phyloP scores from a whole-genome alignment of 2,113 vertebrate genomes.

The Thamnophis sirtalis region DNA sequence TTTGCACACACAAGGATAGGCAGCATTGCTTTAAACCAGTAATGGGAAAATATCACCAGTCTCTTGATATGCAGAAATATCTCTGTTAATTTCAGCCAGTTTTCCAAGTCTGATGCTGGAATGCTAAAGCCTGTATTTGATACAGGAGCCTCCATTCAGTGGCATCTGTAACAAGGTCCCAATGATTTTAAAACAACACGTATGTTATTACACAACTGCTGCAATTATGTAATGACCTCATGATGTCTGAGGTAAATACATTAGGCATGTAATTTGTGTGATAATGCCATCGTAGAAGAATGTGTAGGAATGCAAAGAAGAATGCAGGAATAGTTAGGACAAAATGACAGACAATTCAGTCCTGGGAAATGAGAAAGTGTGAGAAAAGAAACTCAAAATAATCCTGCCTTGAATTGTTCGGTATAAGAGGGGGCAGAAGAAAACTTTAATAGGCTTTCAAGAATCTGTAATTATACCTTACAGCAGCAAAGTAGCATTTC shows the following conservation, averaged over 20 bases:
- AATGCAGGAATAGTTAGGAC: neutral
- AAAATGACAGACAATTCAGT: neutral
- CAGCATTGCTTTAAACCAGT: neutral
- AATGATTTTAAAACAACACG: neutral
- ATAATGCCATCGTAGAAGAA: neutral
- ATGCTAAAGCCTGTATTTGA: neutral
- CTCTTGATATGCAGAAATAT: neutral
- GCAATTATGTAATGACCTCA: neutral
- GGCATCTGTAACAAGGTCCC: neutral
- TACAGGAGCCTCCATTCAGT: neutral
- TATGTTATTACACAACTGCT: neutral
- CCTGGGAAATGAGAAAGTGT: neutral
- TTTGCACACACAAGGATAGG: neutral
- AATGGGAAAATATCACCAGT: neutral
- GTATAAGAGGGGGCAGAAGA: neutral
- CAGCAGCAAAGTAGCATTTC: neutral
- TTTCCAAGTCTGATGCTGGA: neutral
- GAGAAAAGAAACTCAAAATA: neutral
- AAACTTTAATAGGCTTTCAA: neutral
- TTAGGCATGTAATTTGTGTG: neutral
- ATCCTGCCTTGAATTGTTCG: neutral
- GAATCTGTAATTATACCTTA: neutral
- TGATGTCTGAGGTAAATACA: neutral
- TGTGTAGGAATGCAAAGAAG: neutral
- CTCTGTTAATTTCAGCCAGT: neutral